Base-by-base conservation (phyloP, 92 coral and sea anemone genomes). In the Phenganax marumi region DNA sequence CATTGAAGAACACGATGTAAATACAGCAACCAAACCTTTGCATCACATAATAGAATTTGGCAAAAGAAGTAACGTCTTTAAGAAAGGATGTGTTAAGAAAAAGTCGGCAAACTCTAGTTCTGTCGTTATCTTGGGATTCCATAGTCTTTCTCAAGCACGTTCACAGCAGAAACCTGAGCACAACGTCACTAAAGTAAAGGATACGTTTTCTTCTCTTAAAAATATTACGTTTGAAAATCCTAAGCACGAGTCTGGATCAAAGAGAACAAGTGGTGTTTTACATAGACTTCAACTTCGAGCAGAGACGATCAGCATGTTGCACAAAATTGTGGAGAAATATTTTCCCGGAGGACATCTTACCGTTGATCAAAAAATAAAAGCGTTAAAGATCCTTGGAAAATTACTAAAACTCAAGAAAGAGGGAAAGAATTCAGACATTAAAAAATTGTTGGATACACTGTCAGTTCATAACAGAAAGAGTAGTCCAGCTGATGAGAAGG, bases 221-320 rank as follows among this genome's bases (percentile, higher is more conserved):
- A 68, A 18, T 21, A 43, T 62, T 50, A 46, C 50, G 3, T 10
- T 77, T 17, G 49, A 77, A 60, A 78, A 78, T 22, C 58, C 73
- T 14, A 24, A 62, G 18, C 10, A 60, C 11, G 60, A 62, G 17
- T 47, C 39, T 16, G 54, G 23, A 43, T 25, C 54, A n/a, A 77
- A 22, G 23, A 24, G 81, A 13, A 61, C 83, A 14, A 50, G 33
- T 17, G 61, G 52, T 23, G 73, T 61, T 56, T 48, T 62, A 68
- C 83, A 78, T 23, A 78, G 63, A 48, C 71, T 78, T 16, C 71
- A 62, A 61, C 60, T 78, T 26, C 51, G 83, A 43, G 61, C 83
- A 33, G 83, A 78, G 73, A 78, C 83, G n/a, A 78, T 78, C 58
- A 78, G 73, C 9, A 78, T 78, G 83, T 53, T 78, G 60, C 83